Evolutionary conservation across 2,888 invertebrate genomes (phyloP).

Genomic region (Napeogenes sylphis): DNA sequence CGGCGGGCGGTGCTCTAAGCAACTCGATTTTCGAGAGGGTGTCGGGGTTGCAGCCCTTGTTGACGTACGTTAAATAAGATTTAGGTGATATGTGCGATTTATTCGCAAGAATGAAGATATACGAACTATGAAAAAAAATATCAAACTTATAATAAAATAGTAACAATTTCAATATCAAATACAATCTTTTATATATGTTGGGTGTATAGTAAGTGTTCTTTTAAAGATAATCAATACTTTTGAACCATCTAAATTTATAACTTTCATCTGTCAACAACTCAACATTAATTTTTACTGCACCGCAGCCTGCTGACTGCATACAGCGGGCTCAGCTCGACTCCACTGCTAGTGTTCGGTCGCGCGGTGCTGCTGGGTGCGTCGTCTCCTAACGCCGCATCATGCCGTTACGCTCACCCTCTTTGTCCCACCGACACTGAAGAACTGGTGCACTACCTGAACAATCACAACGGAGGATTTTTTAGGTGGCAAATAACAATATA

Average conservation of each 20-base stretch:
- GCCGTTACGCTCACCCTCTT: slow-evolving; percentile 81
- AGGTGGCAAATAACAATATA: slow-evolving; percentile 14
- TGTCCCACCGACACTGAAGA: slow-evolving; percentile 86
- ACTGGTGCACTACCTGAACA: slow-evolving; percentile 87
- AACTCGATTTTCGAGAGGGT: slow-evolving; percentile 54
- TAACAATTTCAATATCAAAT: too few relatives aligned
- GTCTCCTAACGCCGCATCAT: slow-evolving; percentile 76
- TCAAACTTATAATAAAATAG: too few relatives aligned
- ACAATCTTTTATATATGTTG: too few relatives aligned
- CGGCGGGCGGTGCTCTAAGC: slow-evolving; percentile 66
- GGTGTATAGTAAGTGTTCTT: too few relatives aligned
- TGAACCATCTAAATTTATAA: too few relatives aligned
- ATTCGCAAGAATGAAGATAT: too few relatives aligned
- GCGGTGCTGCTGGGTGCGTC: slow-evolving; percentile 86
- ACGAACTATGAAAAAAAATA: too few relatives aligned
- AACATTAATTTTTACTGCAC: too few relatives aligned
- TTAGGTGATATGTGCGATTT: too few relatives aligned
- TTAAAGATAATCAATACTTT: too few relatives aligned
- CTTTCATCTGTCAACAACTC: too few relatives aligned
- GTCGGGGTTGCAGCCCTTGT: slow-evolving; percentile 73
- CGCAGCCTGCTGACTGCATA: slow-evolving; percentile 78
- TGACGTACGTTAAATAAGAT: slow-evolving; percentile 75
- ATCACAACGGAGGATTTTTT: slow-evolving; percentile 91
- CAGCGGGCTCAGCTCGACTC: slow-evolving; percentile 76
- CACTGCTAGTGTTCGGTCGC: slow-evolving; percentile 84